phyloP scores from a whole-genome alignment of 64 coral and sea anemone species.

The Montipora efflorescens region DNA sequence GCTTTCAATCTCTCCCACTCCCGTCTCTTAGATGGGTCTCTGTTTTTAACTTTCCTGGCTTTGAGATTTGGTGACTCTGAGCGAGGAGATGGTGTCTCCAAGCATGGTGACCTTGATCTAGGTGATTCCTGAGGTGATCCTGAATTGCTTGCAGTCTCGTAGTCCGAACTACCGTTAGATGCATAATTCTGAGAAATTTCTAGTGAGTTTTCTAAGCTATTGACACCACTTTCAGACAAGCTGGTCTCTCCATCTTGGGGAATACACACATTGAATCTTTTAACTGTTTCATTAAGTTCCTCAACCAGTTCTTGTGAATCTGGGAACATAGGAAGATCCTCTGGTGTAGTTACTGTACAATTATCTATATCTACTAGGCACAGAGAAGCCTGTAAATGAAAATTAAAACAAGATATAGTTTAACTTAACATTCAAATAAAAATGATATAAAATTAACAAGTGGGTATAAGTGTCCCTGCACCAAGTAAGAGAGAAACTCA shows the following conservation, averaged over 20 bases:
- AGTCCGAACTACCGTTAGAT: slow-evolving; percentile 23
- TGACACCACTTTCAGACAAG: slow-evolving; percentile 41
- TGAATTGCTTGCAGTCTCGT: slow-evolving; percentile 63
- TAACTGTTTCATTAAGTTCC: slow-evolving; percentile 80
- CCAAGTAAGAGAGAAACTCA: too few relatives aligned
- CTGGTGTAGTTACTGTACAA: slow-evolving; percentile 78
- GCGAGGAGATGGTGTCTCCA: slow-evolving; percentile 39
- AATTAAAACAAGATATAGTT: not conserved
- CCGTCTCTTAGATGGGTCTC: slow-evolving; percentile 22
- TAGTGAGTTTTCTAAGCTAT: slow-evolving; percentile 62
- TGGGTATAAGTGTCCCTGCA: too few relatives aligned
- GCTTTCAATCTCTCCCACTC: slow-evolving; percentile 45
- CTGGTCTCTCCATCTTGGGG: slow-evolving; percentile 39
- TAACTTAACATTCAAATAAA: not conserved
- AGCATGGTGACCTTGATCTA: slow-evolving; percentile 39
- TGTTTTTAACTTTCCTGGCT: slow-evolving; percentile 31
- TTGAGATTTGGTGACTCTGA: slow-evolving; percentile 64
- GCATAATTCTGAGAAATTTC: slow-evolving; percentile 40
- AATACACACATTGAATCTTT: slow-evolving; percentile 75
- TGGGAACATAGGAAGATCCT: slow-evolving; percentile 93
- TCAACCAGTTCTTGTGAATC: slow-evolving; percentile 86
- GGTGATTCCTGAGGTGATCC: slow-evolving; percentile 45
- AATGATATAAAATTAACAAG: not conserved
- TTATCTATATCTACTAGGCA: slow-evolving; percentile 93
- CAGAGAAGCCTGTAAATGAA: slow-evolving; percentile 83